phyloP scores from a whole-genome alignment of 2,888 invertebrate species.

The Polydrusus tereticollis region DNA sequence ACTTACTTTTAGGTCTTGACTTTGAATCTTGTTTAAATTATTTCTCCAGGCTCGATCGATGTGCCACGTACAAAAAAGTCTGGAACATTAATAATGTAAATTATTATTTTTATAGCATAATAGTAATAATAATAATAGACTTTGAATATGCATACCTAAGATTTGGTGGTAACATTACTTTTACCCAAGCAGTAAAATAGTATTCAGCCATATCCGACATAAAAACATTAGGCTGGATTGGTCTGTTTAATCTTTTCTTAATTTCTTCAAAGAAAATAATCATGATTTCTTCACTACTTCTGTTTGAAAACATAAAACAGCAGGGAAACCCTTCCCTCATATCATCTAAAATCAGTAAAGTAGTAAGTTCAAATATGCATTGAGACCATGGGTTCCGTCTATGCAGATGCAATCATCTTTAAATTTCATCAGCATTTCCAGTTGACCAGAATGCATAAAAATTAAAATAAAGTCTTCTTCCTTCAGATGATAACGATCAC shows the following conservation, averaged over 20 bases:
- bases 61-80: slow-evolving; percentile 47
- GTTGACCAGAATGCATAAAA: slow-evolving; percentile 54
- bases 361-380: slow-evolving; percentile 50
- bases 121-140: neutral
- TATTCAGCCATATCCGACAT: slow-evolving; percentile 43
- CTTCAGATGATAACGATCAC: slow-evolving; percentile 46
- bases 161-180: slow-evolving; percentile 27
- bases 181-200: slow-evolving; percentile 43
- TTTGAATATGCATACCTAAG: neutral
- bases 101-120: neutral
- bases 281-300: slow-evolving; percentile 12
- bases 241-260: slow-evolving; percentile 5
- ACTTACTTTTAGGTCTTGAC: slow-evolving; percentile 28
- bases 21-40: slow-evolving; percentile 42
- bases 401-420: slow-evolving; percentile 45
- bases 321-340: slow-evolving; percentile 38
- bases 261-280: slow-evolving; percentile 15
- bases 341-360: slow-evolving; percentile 49
- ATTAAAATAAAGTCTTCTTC: slow-evolving; percentile 55
- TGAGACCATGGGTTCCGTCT: slow-evolving; percentile 38
- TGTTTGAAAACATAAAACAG: slow-evolving; percentile 29
- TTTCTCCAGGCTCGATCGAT: slow-evolving; percentile 28
- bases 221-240: slow-evolving; percentile 39
- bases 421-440: slow-evolving; percentile 52
- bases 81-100: slow-evolving; percentile 20